Percentiles rank a stretch among this genome's conserved stretches.
Evolutionary conservation across 2,888 invertebrate species (phyloP).

Genomic region (Leucoptera coffeella): DNA sequence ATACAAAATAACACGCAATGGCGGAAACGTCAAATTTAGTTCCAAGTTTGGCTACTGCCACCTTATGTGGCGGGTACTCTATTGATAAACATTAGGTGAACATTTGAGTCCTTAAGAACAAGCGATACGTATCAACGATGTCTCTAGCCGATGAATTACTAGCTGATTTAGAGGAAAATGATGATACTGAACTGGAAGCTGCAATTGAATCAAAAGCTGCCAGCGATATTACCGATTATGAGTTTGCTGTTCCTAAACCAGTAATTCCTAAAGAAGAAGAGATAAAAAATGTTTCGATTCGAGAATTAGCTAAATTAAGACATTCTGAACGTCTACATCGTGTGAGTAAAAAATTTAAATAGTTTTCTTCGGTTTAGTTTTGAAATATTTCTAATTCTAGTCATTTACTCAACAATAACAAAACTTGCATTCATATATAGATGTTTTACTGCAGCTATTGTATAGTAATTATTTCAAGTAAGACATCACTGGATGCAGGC

Average conservation of each 20-base stretch:
- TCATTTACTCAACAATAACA: too few species aligned
- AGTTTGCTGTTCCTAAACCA: slow-evolving; percentile 38
- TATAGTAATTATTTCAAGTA: too few species aligned
- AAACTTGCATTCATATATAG: neutral
- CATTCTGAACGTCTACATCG: slow-evolving; percentile 70
- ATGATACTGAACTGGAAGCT: slow-evolving; percentile 63
- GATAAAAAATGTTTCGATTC: slow-evolving; percentile 66
- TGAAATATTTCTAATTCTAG: too few species aligned
- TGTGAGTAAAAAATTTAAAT: slow-evolving; percentile 14
- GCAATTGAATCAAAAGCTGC: slow-evolving; percentile 45
- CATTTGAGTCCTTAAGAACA: too few species aligned
- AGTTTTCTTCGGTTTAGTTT: neutral
- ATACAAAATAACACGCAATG: too few species aligned
- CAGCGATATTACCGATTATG: slow-evolving; percentile 21
- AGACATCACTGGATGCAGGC: too few species aligned
- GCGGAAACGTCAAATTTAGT: too few species aligned
- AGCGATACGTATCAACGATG: too few species aligned
- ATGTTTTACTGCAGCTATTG: neutral
- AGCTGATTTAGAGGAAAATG: slow-evolving; percentile 94
- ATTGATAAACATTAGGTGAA: too few species aligned
- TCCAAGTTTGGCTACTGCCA: too few species aligned
- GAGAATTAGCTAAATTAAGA: slow-evolving; percentile 83
- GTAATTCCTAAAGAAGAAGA: slow-evolving; percentile 56
- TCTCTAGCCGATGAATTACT: slow-evolving; percentile 96
- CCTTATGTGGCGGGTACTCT: too few species aligned